A percentile compares a stretch with the other conserved stretches of the same genome.
phyloP scores from a whole-genome alignment of 1,140 invertebrate species.

The Zaprionus vittiger region DNA sequence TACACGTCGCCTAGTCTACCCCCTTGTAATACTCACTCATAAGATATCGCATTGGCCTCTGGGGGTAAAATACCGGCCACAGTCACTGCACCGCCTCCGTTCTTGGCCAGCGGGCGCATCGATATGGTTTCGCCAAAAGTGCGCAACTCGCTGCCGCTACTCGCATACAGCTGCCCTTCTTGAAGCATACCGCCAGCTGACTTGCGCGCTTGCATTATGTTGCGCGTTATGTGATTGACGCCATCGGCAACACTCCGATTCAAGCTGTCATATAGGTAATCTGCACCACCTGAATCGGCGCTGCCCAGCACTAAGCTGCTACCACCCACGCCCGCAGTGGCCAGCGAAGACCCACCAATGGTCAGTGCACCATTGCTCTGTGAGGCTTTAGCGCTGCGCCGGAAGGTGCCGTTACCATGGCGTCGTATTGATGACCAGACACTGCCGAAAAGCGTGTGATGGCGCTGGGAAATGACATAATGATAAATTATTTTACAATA shows the following conservation, averaged over 20 bases:
- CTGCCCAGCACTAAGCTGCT: constrained; percentile 64
- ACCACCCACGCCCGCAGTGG: constrained; percentile 56
- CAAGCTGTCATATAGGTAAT: constrained; percentile 87
- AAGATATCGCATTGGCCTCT: constrained; percentile 75
- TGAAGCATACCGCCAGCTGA: constrained; percentile 70
- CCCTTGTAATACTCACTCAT: constrained; percentile 72
- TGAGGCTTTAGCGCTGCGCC: constrained; percentile 65
- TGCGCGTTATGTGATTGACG: constrained; percentile 86
- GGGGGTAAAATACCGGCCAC: constrained; percentile 62
- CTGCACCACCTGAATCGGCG: constrained; percentile 41
- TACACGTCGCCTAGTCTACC: background rate
- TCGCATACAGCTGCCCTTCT: constrained; percentile 50
- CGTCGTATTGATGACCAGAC: constrained; percentile 96
- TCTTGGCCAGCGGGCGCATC: constrained; percentile 88
- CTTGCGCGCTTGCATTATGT: constrained; percentile 84
- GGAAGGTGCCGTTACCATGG: constrained; percentile 84
- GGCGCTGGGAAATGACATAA: constrained; percentile 88
- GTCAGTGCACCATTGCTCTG: constrained; percentile 72
- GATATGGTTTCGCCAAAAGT: constrained; percentile 90
- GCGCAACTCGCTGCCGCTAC: constrained; percentile 82
- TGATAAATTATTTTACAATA: background rate
- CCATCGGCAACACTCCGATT: constrained; percentile 87
- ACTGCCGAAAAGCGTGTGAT: constrained; percentile 98
- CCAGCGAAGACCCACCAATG: constrained; percentile 48
- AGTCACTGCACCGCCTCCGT: constrained; percentile 53